Base-by-base conservation (phyloP, 2,888 invertebrate species). In the Acrobasis repandana region DNA sequence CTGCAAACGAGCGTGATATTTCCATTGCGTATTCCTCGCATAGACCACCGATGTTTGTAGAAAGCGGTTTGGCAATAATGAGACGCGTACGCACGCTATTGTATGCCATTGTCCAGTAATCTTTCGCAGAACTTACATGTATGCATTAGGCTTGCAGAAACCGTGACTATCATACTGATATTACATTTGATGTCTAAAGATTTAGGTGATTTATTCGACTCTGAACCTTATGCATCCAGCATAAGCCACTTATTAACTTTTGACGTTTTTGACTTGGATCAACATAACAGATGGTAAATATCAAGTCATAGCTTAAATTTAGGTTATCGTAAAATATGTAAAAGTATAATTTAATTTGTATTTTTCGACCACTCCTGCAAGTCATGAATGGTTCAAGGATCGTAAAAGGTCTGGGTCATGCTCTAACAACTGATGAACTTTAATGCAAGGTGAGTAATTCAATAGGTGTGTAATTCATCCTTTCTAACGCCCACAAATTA, bases 61-160 rank as follows among this genome's bases (percentile, higher is more conserved):
- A 92, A 92, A 92, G 91, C 90, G 80, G 86, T 90, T 91, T 89
- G 85, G 89, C 85, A 88, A 90, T 89, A 90, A 78, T 72, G 77
- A 84, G 79, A 80, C 81, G 79, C 76, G 82, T 82, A 85, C 84
- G 82, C 82, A 84, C 77, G 77, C 83, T 76, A 85, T 90, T 90
- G 90, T 89, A 84, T 77, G 77, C 83, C 76, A 85, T 90, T 90
- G 90, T 90, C 84, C 85, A 80, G 83, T 89, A 86, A 90, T 90
- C 86, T 88, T 92, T 91, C 91, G 84, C 83, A 86, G 91, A 91
- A 91, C 77, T 79, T 71, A 72, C 80, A 82, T 80, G 82, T 85
- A 87, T 87, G 82, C 83, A 84, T 83, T 83, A 81, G 78, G 75
- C 79, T 79, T 77, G 75, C 77, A 75, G 65, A 61, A 67, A 71